Conservation (phyloP, 2,113 vertebrate species). For the Neoarius graeffei region DNA sequence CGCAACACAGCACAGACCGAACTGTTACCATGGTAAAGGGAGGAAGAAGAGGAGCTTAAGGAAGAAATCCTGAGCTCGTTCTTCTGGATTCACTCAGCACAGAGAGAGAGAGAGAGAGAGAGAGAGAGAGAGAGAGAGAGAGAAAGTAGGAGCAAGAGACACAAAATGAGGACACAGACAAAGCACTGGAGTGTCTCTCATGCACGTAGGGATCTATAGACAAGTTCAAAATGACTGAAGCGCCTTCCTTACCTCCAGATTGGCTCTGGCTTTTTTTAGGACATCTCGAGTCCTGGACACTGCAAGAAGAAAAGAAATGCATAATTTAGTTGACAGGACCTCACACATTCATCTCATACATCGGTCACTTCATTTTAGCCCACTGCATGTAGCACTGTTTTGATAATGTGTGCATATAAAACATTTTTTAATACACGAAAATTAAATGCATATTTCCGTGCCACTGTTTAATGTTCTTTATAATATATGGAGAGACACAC, state of each 20-base stretch:
- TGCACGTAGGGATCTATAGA: slow-evolving; percentile 30
- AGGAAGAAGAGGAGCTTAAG: slow-evolving; percentile 79
- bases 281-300: slow-evolving; percentile 90
- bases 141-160: slow-evolving; percentile 56
- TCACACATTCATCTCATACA: neutral
- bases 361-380: neutral
- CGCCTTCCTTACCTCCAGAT: slow-evolving; percentile 81
- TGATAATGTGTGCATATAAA: neutral
- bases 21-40: slow-evolving; percentile 75
- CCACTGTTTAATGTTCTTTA: no score
- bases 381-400: neutral
- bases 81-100: slow-evolving; percentile 73
- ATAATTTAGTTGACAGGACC: neutral
- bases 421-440: no score
- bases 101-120: slow-evolving; percentile 42
- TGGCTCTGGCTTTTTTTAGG: slow-evolving; percentile 88
- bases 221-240: neutral
- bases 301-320: slow-evolving; percentile 54
- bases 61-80: slow-evolving; percentile 79
- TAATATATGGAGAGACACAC: no score
- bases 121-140: slow-evolving; percentile 19
- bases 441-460: no score
- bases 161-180: slow-evolving; percentile 47
- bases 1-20: slow-evolving; percentile 42
- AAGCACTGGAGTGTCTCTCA: slow-evolving; percentile 13